Evolutionary conservation across 2,888 invertebrate genomes (phyloP).

Genomic region (Brachylomia viminalis): DNA sequence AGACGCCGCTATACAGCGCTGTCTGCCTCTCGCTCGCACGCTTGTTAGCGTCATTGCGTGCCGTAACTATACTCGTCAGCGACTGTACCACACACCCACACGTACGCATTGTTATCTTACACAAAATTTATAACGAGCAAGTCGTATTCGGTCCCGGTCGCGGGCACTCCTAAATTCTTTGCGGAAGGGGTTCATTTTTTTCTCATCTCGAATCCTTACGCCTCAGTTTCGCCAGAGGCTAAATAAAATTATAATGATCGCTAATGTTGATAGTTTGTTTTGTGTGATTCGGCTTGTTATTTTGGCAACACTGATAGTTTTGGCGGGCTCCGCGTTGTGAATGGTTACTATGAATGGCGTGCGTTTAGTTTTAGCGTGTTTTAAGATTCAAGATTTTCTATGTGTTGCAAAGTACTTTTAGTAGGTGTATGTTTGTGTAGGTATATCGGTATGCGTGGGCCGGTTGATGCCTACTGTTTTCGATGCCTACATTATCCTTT

Average conservation of each 20-base stretch:
- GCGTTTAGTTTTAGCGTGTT: slow-evolving; percentile 60
- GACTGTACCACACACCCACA: slow-evolving; percentile 89
- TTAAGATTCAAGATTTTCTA: slow-evolving; percentile 70
- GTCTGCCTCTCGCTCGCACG: slow-evolving; percentile 80
- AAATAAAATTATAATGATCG: slow-evolving; percentile 83
- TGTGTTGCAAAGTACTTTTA: slow-evolving; percentile 57
- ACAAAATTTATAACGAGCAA: slow-evolving; percentile 90
- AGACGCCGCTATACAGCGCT: slow-evolving; percentile 78
- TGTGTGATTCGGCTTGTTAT: slow-evolving; percentile 77
- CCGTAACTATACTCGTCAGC: slow-evolving; percentile 90
- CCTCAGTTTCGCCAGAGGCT: slow-evolving; percentile 79
- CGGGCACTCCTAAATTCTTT: slow-evolving; percentile 89
- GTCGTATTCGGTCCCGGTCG: slow-evolving; percentile 86
- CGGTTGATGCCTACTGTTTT: slow-evolving; percentile 64
- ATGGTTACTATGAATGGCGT: slow-evolving; percentile 78
- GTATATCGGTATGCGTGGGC: slow-evolving; percentile 65
- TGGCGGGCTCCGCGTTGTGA: slow-evolving; percentile 75
- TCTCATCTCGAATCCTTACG: slow-evolving; percentile 75
- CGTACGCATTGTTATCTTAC: slow-evolving; percentile 89
- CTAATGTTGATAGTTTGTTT: slow-evolving; percentile 79
- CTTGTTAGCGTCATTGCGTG: slow-evolving; percentile 91
- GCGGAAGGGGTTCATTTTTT: slow-evolving; percentile 86
- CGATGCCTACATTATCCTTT: slow-evolving; percentile 56
- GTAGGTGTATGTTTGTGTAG: slow-evolving; percentile 55
- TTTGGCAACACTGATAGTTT: slow-evolving; percentile 82